Percentiles rank a stretch among this genome's conserved stretches.
These are phyloP conservation scores for Artemisiospiza belli DNA, from an alignment of 2,113 vertebrate species.

Conservation along the genomic window DNA sequence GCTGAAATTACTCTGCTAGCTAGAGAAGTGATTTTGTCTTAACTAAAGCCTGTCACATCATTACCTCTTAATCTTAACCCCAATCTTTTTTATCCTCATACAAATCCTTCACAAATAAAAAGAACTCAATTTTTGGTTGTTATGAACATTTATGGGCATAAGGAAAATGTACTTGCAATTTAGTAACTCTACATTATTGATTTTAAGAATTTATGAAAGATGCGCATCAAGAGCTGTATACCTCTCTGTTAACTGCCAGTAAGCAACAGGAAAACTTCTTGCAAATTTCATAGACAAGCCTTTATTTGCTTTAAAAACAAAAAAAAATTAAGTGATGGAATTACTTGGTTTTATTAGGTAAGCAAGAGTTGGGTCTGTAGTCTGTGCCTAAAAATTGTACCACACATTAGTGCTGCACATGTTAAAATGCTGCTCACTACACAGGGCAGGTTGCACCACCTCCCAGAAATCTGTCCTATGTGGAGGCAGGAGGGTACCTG, in stretches of 20 bases:
- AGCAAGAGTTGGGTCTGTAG: neutral
- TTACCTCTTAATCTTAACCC: conserved; percentile 28
- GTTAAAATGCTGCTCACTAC: neutral
- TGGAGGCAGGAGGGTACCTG: neutral
- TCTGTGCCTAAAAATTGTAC: neutral
- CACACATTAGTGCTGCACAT: neutral
- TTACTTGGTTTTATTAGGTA: neutral
- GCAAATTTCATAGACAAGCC: neutral
- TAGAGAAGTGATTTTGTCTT: conserved; percentile 56
- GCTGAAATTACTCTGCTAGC: conserved; percentile 69
- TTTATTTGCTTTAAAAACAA: neutral
- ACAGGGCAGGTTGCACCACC: neutral
- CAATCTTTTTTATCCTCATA: conserved; percentile 33
- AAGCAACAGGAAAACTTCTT: neutral
- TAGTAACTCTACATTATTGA: neutral
- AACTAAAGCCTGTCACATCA: conserved; percentile 31
- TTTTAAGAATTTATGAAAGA: neutral
- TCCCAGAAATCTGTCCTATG: neutral
- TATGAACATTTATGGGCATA: neutral
- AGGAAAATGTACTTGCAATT: neutral
- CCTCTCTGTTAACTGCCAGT: neutral
- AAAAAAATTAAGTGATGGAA: neutral
- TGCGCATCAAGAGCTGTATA: neutral
- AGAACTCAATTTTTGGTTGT: neutral
- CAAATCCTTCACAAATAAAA: conserved; percentile 24